Evolutionary conservation across 2,797 vertebrate genomes (phyloP), one percentile per base, ranked within the genome.

Genomic region (Crenuchus spilurus): DNA sequence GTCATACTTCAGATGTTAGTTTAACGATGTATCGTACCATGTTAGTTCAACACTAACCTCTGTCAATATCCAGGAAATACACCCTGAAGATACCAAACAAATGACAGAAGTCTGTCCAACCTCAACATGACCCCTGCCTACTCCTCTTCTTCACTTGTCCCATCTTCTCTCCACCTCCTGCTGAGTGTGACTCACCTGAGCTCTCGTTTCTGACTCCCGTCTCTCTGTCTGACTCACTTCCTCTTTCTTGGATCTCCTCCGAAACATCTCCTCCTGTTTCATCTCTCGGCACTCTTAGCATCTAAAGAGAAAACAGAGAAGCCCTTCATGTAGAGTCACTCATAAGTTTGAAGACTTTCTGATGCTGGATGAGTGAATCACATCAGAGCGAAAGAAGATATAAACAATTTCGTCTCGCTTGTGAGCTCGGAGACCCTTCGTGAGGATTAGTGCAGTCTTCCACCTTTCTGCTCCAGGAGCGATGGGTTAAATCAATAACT

Each of bases 401-500:
- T 13, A 28, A 52, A 14, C 24, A 54, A 9, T 54, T 39, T 11
- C 2, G 22, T 22, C 6, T 18, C n/a, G n/a, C n/a, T 18, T 33
- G 33, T 37, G 35, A 35, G 31, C 3, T 18, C 6, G 55, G 14
- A 55, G 14, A 18, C 58, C 9, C 20, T 42, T 64, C 26, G 58
- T 39, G 20, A 67, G 54, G 49, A 70, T 57, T 64, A 64, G n/a
- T 6, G 10, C 44, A 30, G 18, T 48, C 61, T 4, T 63, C 33
- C 63, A 49, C 20, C 30, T 70, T 33, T 48, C 20, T 2, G 6
- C 49, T 46, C 22, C 16, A 33, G 18, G 44, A 70, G 44, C 22
- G n/a, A 70, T 55, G 57, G 39, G 49, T 48, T 67, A 70, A 8
- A 39, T 49, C 41, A 41, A 70, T 70, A 70, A 55, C 20, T 61